A percentile compares a stretch with the other conserved stretches of the same genome.
Evolutionary conservation across 2,113 vertebrate genomes (phyloP).

Genomic region (Hyperopisus bebe): DNA sequence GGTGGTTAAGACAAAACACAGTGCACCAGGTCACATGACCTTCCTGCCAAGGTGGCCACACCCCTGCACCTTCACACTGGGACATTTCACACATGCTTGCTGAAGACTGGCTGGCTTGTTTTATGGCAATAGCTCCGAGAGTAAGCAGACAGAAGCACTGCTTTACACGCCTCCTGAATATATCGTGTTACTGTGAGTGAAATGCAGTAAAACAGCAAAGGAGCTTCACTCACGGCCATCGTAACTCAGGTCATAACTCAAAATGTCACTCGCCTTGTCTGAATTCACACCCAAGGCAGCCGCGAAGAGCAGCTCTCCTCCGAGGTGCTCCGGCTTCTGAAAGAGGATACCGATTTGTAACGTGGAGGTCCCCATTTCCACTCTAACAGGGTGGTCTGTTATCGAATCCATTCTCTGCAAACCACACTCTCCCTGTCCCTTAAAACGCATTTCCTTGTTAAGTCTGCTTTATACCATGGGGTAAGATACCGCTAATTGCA

Average conservation of each 20-base stretch:
- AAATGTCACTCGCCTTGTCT: not conserved
- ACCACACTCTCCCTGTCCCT: not conserved
- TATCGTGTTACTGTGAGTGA: not conserved
- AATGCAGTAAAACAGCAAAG: not conserved
- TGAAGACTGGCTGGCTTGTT: not conserved
- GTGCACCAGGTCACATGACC: not conserved
- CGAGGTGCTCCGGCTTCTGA: not conserved
- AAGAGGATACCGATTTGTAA: not conserved
- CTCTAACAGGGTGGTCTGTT: not conserved
- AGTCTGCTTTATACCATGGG: not conserved
- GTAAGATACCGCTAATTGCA: conserved; percentile 19
- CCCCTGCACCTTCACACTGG: not conserved
- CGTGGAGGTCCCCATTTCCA: not conserved
- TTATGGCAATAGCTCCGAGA: not conserved
- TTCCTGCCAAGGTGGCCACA: not conserved
- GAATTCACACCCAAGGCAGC: not conserved
- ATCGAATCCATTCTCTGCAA: not conserved
- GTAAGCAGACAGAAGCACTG: not conserved
- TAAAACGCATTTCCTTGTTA: not conserved
- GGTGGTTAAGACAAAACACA: not conserved
- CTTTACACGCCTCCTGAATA: not conserved
- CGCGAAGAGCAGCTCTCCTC: not conserved
- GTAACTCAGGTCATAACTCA: not conserved
- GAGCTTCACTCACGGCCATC: not conserved
- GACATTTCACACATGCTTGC: not conserved